A percentile compares a stretch with the other conserved stretches of the same genome.
Conservation (phyloP, 2,113 vertebrate species). For the Chlorodrepanis virens region DNA sequence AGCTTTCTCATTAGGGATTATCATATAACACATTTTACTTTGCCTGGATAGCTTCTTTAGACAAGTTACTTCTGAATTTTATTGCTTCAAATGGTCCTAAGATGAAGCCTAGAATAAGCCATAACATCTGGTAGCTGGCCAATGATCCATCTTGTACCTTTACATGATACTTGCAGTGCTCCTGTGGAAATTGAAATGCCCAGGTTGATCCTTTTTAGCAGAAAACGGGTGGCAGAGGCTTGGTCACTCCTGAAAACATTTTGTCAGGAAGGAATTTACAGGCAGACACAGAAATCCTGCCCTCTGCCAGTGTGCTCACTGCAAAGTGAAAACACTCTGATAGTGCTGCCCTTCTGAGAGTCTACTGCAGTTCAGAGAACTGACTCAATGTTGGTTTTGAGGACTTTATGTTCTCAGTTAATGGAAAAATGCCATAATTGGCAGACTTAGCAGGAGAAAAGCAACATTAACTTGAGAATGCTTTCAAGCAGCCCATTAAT, state of each 20-base stretch:
- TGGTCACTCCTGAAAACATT: neutral
- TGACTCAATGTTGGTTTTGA: neutral
- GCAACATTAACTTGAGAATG: neutral
- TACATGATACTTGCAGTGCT: neutral
- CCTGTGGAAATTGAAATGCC: neutral
- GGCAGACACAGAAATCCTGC: neutral
- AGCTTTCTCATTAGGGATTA: neutral
- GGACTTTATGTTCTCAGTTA: neutral
- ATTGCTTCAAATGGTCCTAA: neutral
- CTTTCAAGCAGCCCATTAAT: neutral
- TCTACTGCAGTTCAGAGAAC: neutral
- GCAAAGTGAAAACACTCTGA: neutral
- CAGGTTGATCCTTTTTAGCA: neutral
- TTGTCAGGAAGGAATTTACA: neutral
- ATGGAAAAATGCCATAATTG: neutral
- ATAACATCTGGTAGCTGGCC: accelerated
- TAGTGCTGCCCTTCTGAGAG: neutral
- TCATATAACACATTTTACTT: neutral
- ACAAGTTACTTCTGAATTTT: neutral
- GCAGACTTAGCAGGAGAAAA: neutral
- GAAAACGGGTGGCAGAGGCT: neutral
- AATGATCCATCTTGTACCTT: neutral
- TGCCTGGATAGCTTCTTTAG: neutral
- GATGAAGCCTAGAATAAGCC: neutral
- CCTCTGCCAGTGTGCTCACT: neutral